phyloP scores from a whole-genome alignment of 2,888 invertebrate genomes.

The Ormyrus pomaceus region DNA sequence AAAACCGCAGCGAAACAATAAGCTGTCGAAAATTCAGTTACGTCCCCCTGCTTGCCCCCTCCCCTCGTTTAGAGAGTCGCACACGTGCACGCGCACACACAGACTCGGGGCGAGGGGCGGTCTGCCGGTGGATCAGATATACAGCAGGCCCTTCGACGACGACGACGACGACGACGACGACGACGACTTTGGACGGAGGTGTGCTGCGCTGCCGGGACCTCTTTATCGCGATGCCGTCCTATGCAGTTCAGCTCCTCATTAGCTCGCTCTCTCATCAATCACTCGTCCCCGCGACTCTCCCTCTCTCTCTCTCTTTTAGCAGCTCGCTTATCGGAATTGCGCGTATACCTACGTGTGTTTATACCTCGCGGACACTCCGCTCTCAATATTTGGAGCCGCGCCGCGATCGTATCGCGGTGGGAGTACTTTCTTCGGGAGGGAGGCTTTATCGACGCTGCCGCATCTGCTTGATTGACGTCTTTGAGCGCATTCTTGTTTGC shows the following conservation, averaged over 20 bases:
- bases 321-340: no score
- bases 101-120: no score
- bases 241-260: slow-evolving; percentile 74
- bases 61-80: no score
- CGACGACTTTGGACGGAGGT: neutral
- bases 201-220: slow-evolving; percentile 67
- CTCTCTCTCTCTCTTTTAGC: slow-evolving; percentile 46
- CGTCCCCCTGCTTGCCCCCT: no score
- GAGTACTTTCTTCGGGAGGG: no score
- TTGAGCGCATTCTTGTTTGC: neutral
- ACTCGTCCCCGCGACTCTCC: slow-evolving; percentile 69
- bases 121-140: slow-evolving; percentile 41
- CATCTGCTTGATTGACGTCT: neutral
- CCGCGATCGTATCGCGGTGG: no score
- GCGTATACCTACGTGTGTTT: neutral
- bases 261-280: slow-evolving; percentile 75
- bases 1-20: no score
- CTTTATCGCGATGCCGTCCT: slow-evolving; percentile 74
- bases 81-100: no score
- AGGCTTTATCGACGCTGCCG: no score
- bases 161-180: neutral
- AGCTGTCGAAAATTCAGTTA: no score
- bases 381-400: slow-evolving; percentile 30
- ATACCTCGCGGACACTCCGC: neutral
- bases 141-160: slow-evolving; percentile 41